A percentile compares a stretch with the other conserved stretches of the same genome.
Conservation (phyloP, 1,140 invertebrate species). For the Heliothis subflexa region DNA sequence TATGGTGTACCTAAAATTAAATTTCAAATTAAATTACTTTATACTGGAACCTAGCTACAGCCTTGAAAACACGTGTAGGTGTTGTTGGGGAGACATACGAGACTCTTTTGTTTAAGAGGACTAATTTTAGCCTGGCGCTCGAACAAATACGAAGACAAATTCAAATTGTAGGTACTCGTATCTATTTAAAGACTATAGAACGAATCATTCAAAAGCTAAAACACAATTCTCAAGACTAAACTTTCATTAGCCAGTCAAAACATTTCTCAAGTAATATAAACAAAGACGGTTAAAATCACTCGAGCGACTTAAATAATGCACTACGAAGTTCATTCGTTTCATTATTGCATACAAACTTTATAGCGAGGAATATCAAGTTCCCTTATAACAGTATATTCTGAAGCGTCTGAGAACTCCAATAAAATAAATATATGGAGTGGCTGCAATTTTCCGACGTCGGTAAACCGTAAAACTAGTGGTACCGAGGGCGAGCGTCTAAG, state of each 20-base stretch:
- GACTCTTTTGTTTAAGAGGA: too few species aligned
- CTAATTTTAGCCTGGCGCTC: too few species aligned
- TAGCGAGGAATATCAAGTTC: slow-evolving; percentile 18
- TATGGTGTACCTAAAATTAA: too few species aligned
- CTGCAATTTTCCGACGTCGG: slow-evolving; percentile 19
- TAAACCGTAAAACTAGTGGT: slow-evolving; percentile 18
- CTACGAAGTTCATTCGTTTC: slow-evolving; percentile 2
- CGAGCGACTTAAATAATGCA: not conserved
- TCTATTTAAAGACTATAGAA: not conserved
- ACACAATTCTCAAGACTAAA: not conserved
- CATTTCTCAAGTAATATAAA: not conserved
- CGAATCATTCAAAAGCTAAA: not conserved
- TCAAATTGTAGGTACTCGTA: not conserved
- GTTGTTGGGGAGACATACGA: too few species aligned
- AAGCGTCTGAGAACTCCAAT: slow-evolving; percentile 20
- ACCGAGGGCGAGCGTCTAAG: not conserved
- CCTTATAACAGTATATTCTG: not conserved
- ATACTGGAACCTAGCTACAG: too few species aligned
- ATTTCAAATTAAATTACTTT: too few species aligned
- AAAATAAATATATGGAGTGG: slow-evolving; percentile 33
- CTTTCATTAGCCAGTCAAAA: not conserved
- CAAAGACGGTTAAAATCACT: not conserved
- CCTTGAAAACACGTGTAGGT: too few species aligned
- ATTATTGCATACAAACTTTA: slow-evolving; percentile 7
- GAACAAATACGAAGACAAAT: too few species aligned